Base-by-base conservation (phyloP, 1,140 invertebrate genomes). In the Bombus difficillimus region DNA sequence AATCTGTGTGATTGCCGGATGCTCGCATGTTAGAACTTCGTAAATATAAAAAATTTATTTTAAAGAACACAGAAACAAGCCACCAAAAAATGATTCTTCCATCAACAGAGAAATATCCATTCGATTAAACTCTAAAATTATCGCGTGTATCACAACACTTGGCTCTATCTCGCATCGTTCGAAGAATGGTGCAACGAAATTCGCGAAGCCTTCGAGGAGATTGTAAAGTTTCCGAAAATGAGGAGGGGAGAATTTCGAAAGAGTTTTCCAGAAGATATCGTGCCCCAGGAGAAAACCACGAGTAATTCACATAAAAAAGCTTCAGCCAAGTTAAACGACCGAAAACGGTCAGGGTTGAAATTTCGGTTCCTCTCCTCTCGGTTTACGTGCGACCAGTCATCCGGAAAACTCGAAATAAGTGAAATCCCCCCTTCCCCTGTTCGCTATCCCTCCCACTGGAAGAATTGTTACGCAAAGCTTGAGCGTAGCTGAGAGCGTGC, bases 381-480 rank as follows among this genome's bases (percentile, higher is more conserved):
- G 59, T 79, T 84, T 85, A 79, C 76, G 83, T 10, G 47, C 76
- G 68, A 71, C 41, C 41, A 57, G 37, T 73, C 32, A 57, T 72
- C 53, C 18, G 57, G 83, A 73, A 85, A 71, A 85, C 66, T 85
- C 83, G 77, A 64, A 80, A 72, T 73, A 79, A 85, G 83, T 80
- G 77, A 80, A 72, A 80, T 80, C 47, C 25, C 9, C 25, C 37
- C 37, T 6, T 13, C n/a, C 28, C 22, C 15, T 18, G 13, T 18
- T 15, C n/a, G 18, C 28, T 25, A 28, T 28, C 25, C 34, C 68
- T 3, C 12, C 39, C 39, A 25, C 22, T 10, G 47, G 37, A 64
- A 62, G 71, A 83, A 78, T 83, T 68, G 64, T 76, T 71, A 37
- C 75, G 83, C 53, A 78, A 57, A 78, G 75, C 75, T 22, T 28